phyloP scores from a whole-genome alignment of 2,113 vertebrate species.

The Rhynchomys soricoides region DNA sequence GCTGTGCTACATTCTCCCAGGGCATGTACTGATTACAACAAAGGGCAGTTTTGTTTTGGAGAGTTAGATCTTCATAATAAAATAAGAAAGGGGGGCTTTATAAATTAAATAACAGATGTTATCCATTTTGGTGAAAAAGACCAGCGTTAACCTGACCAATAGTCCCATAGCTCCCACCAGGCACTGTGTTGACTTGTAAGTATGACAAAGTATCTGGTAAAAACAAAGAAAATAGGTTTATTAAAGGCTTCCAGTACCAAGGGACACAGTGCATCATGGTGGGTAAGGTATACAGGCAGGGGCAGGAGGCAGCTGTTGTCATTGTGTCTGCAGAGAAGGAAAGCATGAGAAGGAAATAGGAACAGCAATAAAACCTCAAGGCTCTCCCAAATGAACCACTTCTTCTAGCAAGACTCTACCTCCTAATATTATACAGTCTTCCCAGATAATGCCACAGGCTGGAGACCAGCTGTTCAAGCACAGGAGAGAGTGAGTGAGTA shows the following conservation, averaged over 20 bases:
- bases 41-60: background rate
- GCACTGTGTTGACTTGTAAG: background rate
- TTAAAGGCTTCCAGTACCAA: too few species aligned
- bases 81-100: background rate
- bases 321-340: background rate
- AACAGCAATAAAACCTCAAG: background rate
- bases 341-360: background rate
- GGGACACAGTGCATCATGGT: background rate
- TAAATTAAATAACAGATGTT: background rate
- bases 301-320: background rate
- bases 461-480: background rate
- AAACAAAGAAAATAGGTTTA: background rate
- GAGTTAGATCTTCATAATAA: background rate
- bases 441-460: background rate
- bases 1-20: background rate
- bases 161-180: background rate
- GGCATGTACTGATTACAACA: background rate
- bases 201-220: background rate
- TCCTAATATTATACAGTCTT: background rate
- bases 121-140: background rate
- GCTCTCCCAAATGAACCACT: too few species aligned
- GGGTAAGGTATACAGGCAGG: fast-evolving
- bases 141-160: background rate
- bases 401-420: background rate
- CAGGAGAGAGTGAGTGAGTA: too few species aligned